phyloP scores from a whole-genome alignment of 2,797 vertebrate species.

The Pampus argenteus region DNA sequence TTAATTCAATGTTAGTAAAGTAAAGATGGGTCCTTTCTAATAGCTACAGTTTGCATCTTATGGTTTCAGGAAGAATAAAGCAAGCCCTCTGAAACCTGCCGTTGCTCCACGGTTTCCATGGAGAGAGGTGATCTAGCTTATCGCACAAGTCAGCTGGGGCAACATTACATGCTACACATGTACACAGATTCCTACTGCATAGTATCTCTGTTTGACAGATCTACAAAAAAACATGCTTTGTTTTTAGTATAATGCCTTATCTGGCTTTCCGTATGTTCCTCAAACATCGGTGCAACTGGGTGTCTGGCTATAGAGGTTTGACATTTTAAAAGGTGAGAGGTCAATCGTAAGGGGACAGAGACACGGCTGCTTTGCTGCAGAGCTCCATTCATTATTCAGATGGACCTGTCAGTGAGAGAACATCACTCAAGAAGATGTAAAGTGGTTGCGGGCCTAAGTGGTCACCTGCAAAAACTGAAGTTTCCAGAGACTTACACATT shows the following conservation, averaged over 20 bases:
- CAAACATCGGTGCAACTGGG: constrained; percentile 11
- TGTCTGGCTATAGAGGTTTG: constrained; percentile 32
- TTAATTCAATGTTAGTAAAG: not conserved
- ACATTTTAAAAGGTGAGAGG: constrained; percentile 74
- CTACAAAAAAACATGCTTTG: constrained; percentile 38
- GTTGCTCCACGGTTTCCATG: constrained; percentile 60
- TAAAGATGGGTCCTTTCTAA: not conserved
- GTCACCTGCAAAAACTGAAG: constrained; percentile 49
- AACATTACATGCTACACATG: constrained; percentile 42
- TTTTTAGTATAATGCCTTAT: constrained; percentile 50
- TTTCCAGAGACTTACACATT: constrained; percentile 60
- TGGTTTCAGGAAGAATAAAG: constrained; percentile 31
- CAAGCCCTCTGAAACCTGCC: constrained; percentile 23
- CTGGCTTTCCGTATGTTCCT: constrained; percentile 24
- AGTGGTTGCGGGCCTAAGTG: constrained; percentile 45
- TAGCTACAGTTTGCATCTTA: constrained; percentile 23
- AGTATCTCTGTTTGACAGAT: constrained; percentile 49
- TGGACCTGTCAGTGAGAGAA: constrained; percentile 67
- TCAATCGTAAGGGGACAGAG: constrained; percentile 56
- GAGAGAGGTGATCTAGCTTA: constrained; percentile 74
- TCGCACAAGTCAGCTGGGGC: constrained; percentile 66
- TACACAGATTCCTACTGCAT: constrained; percentile 25
- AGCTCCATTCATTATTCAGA: constrained; percentile 82
- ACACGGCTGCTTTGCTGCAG: constrained; percentile 56
- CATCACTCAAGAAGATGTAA: constrained; percentile 67